Evolutionary conservation across 1,140 invertebrate species (phyloP).

Genomic region (Ceratoteleas bidentatus): DNA sequence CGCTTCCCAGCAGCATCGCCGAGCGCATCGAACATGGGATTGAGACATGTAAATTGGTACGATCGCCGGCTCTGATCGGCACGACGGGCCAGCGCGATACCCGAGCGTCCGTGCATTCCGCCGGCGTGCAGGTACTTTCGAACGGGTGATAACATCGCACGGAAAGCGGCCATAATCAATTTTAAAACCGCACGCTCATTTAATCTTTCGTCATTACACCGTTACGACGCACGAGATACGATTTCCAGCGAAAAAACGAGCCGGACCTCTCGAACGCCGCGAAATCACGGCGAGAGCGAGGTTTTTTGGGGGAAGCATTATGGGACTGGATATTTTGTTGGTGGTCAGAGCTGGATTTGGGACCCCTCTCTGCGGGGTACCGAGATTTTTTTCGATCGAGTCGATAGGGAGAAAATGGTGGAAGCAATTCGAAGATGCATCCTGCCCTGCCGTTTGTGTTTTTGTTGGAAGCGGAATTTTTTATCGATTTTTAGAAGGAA

Average conservation of each 20-base stretch:
- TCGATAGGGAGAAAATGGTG: too few species aligned
- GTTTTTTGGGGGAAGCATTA: too few species aligned
- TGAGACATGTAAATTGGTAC: conserved; percentile 81
- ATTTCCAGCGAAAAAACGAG: background rate
- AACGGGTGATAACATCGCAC: conserved; percentile 45
- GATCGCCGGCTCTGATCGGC: conserved; percentile 76
- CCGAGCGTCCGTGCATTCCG: conserved; percentile 43
- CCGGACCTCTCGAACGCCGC: background rate
- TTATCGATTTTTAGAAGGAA: too few species aligned
- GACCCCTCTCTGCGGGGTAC: too few species aligned
- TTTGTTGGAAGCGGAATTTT: too few species aligned
- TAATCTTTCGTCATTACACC: conserved; percentile 40
- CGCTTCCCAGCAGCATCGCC: conserved; percentile 37
- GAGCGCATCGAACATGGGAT: conserved; percentile 69
- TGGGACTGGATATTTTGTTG: too few species aligned
- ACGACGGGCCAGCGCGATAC: conserved; percentile 68
- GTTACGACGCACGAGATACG: conserved; percentile 4
- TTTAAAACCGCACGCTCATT: conserved; percentile 38
- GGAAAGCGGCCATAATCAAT: conserved; percentile 45
- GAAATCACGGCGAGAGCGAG: background rate
- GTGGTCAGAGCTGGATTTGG: too few species aligned
- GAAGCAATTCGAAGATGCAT: too few species aligned
- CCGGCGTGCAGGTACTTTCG: conserved; percentile 66
- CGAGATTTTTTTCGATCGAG: too few species aligned
- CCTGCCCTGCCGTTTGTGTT: too few species aligned